Conservation (phyloP, 2,113 vertebrate species). For the Tragulus kanchil region DNA sequence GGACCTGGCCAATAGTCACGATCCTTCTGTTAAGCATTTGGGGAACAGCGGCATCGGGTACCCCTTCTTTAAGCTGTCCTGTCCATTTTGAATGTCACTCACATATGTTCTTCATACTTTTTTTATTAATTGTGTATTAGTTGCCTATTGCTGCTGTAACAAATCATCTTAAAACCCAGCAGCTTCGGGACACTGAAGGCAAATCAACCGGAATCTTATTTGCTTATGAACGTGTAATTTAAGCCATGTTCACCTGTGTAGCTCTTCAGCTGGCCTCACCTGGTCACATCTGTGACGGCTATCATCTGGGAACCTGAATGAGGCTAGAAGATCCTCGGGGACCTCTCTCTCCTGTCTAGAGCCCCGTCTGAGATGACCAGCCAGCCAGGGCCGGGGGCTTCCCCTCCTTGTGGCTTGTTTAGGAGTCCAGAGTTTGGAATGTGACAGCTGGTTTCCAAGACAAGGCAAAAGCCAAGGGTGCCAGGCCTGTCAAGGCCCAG, state of each 20-base stretch:
- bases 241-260: background rate
- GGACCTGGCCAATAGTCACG: background rate
- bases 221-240: background rate
- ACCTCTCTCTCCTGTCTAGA: background rate
- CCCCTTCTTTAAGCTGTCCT: background rate
- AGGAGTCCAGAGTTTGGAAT: background rate
- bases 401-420: background rate
- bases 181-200: background rate
- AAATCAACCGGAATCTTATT: background rate
- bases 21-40: background rate
- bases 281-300: background rate
- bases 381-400: background rate
- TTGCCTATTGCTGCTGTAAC: background rate
- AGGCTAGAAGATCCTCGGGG: background rate
- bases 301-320: background rate
- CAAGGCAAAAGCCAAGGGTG: background rate
- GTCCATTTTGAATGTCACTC: background rate
- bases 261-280: background rate
- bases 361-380: background rate
- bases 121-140: background rate
- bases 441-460: background rate
- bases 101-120: background rate
- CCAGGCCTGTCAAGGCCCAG: background rate
- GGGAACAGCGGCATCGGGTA: background rate
- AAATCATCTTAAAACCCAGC: background rate